Evolutionary conservation across 2,113 vertebrate species (phyloP).

Genomic region (Dryoscopus gambensis): DNA sequence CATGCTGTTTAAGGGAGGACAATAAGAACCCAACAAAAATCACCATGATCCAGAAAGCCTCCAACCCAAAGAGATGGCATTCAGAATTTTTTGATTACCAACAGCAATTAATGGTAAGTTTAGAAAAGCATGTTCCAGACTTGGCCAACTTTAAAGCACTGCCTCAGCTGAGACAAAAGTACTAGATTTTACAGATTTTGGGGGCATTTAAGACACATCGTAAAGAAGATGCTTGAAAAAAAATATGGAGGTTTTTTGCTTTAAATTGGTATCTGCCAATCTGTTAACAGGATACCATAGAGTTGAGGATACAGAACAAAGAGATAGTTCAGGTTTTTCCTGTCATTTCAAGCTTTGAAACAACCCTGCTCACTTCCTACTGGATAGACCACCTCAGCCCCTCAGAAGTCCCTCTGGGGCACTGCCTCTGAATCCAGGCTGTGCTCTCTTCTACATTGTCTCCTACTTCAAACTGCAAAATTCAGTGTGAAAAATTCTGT

Average conservation of each 20-base stretch:
- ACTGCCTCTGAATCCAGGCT: not conserved
- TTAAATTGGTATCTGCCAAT: not conserved
- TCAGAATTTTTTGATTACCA: not conserved
- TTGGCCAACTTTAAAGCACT: not conserved
- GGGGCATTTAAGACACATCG: not conserved
- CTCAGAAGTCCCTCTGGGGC: not conserved
- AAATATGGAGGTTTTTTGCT: accelerated
- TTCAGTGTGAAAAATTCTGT: not conserved
- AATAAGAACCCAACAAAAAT: not conserved
- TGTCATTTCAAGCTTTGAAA: not conserved
- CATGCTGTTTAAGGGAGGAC: not conserved
- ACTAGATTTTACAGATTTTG: not conserved
- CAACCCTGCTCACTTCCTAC: not conserved
- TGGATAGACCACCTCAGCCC: not conserved
- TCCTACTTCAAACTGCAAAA: not conserved
- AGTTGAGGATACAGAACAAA: not conserved
- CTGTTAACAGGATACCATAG: not conserved
- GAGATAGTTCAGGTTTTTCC: not conserved
- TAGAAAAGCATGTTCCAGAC: not conserved
- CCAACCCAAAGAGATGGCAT: not conserved
- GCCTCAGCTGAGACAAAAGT: not conserved
- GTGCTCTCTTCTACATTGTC: not conserved
- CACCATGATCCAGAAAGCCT: not conserved
- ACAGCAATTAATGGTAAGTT: not conserved
- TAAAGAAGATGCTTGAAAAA: not conserved